Base-by-base conservation (phyloP, 2,888 invertebrate genomes). In the Sipha maydis region DNA sequence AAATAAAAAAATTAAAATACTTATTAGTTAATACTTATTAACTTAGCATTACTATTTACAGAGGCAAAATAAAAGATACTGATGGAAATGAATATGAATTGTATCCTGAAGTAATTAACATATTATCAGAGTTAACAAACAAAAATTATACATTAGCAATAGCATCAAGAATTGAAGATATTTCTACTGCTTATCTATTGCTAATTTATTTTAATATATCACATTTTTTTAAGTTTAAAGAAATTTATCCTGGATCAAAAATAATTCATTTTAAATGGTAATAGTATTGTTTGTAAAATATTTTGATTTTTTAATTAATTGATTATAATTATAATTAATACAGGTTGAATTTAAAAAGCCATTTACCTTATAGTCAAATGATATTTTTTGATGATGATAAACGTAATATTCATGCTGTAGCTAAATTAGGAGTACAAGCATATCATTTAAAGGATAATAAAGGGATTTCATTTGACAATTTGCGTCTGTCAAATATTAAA, bases 361-460 rank as follows among this genome's bases (percentile, higher is more conserved):
- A 80, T 17, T 38, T 90, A n/a, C 73, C 78, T 48, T 90, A 71
- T 67, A n/a, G 78, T 3, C 79, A 89, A 54, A 90, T 90, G 90
- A 28, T 90, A 28, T 90, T 90, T 75, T 90, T 90, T 78, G 90
- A 90, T 77, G 90, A 90, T 83, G 90, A 90, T 83, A 84, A 71
- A 79, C 80, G 90, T 54, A 90, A 90, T 82, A 89, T 89, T 85
- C 90, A 89, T 76, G 90, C 90, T 79, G 90, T 90, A 7, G 56
- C 90, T 17, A 90, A 84, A 77, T 80, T 90, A 56, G 91, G 91
- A 67, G 91, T 91, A 14, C 90, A 90, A 25, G 34, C 89, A 21
- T 9, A 89, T 48, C 89, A 89, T 17, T 95, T 94, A 21, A 71
- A 83, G 2, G n/a, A 54, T 31, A 83, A 83, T 41, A 83, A 73